Evolutionary conservation across 2,797 vertebrate genomes (phyloP).

Genomic region (Labroides dimidiatus): DNA sequence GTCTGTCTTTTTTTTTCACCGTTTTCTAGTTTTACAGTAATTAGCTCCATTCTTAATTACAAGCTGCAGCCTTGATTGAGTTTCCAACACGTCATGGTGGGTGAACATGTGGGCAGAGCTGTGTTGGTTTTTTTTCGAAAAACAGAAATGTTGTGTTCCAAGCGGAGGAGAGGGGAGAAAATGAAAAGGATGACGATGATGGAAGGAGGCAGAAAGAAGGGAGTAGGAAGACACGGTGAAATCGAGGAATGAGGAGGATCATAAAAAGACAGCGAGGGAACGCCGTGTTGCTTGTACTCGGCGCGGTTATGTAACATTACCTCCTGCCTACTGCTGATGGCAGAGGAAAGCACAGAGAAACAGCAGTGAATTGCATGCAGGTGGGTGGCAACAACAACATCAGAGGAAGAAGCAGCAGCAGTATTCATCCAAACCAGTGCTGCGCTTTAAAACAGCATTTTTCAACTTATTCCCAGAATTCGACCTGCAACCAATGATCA

Average conservation of each 20-base stretch:
- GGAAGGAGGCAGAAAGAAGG: conserved; percentile 5
- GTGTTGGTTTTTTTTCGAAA: conserved; percentile 23
- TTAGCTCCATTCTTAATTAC: neutral
- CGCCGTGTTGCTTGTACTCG: conserved; percentile 35
- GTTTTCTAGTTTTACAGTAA: neutral
- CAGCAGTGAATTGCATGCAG: conserved; percentile 36
- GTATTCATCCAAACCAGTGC: too few species aligned
- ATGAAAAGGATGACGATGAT: neutral
- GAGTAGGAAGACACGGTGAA: conserved; percentile 19
- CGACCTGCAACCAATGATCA: neutral
- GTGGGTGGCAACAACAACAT: conserved; percentile 50
- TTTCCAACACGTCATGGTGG: neutral
- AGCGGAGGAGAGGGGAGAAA: conserved; percentile 19
- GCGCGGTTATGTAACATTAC: conserved; percentile 67
- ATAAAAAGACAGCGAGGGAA: conserved; percentile 46
- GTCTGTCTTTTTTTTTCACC: neutral
- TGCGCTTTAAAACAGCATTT: neutral
- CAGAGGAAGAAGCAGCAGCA: conserved; percentile 34
- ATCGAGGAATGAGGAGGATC: conserved; percentile 39
- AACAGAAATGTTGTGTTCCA: conserved; percentile 12
- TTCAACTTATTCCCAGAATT: neutral
- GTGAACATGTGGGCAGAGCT: neutral
- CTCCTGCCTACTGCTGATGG: conserved; percentile 63
- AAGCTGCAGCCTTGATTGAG: neutral
- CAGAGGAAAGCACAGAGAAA: conserved; percentile 43